A percentile compares a stretch with the other conserved stretches of the same genome.
Conservation (phyloP, 2,888 invertebrate species). For the Trissoscelio sp. region DNA sequence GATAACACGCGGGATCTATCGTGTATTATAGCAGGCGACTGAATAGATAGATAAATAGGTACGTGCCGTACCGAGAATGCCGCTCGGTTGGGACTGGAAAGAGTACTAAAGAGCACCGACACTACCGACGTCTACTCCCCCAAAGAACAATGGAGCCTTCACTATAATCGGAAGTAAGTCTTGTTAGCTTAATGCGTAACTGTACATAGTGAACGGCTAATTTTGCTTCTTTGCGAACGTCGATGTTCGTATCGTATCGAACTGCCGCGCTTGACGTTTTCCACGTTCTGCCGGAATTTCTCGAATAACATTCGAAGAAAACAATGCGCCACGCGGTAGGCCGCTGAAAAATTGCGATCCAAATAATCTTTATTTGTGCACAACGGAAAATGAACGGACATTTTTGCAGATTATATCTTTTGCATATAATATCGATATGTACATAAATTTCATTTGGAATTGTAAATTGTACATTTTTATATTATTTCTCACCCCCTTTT, state of each 20-base stretch:
- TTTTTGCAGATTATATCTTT: no score
- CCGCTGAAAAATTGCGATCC: constrained; percentile 30
- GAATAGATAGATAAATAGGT: constrained; percentile 80
- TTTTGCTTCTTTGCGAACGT: constrained; percentile 74
- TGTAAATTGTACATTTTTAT: no score
- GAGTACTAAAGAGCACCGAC: constrained; percentile 74
- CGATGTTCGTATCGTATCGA: constrained; percentile 64
- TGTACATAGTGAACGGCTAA: constrained; percentile 79
- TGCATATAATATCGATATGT: no score
- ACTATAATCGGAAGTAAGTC: constrained; percentile 81
- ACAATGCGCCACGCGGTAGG: constrained; percentile 49
- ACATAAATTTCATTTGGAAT: no score
- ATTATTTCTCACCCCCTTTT: no score
- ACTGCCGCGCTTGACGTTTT: constrained; percentile 60
- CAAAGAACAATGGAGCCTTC: constrained; percentile 77
- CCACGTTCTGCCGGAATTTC: constrained; percentile 66
- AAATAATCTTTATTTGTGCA: background rate
- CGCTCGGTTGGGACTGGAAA: constrained; percentile 63
- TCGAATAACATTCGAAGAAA: constrained; percentile 53
- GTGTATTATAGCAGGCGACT: constrained; percentile 77
- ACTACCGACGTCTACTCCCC: constrained; percentile 73
- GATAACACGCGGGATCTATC: constrained; percentile 79
- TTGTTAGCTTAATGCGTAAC: constrained; percentile 82
- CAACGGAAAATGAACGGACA: background rate
- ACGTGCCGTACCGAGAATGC: constrained; percentile 74